Conservation (phyloP, 30 jellyfish, hydroid and myxozoan genomes). For the Phacellophora camtschatica region DNA sequence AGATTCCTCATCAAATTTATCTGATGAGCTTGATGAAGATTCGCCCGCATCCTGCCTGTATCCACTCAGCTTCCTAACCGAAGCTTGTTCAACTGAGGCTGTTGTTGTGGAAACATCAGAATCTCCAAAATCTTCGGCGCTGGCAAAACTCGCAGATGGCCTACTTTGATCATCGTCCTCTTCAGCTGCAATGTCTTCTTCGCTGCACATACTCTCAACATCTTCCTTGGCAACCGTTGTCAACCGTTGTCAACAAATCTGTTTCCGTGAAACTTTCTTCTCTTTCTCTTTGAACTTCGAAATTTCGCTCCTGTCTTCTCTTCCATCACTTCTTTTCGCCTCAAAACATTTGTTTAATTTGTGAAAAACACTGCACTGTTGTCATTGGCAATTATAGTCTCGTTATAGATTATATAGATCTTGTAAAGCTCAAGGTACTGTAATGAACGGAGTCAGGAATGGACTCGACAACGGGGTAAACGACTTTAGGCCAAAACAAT, state of each 20-base stretch:
- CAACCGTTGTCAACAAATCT: background rate
- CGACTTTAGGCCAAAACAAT: no score
- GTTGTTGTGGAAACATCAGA: background rate
- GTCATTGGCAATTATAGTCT: no score
- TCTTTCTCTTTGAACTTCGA: background rate
- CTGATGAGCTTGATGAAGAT: background rate
- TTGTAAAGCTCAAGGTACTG: no score
- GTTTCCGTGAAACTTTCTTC: background rate
- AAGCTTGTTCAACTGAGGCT: background rate
- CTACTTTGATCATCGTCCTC: background rate
- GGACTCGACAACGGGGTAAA: no score
- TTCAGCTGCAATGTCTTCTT: background rate
- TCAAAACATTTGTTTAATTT: no score
- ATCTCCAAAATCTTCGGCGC: background rate
- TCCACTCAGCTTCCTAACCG: background rate
- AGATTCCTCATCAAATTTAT: background rate
- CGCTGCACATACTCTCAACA: no score
- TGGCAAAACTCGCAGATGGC: no score
- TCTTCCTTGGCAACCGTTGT: no score
- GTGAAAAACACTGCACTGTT: no score
- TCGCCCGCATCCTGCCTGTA: background rate
- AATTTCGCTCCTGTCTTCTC: background rate
- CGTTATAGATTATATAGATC: no score
- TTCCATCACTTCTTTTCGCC: no score
- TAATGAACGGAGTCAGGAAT: no score